Base-by-base conservation (phyloP, 2,888 invertebrate genomes). In the Boloria euphrosyne region DNA sequence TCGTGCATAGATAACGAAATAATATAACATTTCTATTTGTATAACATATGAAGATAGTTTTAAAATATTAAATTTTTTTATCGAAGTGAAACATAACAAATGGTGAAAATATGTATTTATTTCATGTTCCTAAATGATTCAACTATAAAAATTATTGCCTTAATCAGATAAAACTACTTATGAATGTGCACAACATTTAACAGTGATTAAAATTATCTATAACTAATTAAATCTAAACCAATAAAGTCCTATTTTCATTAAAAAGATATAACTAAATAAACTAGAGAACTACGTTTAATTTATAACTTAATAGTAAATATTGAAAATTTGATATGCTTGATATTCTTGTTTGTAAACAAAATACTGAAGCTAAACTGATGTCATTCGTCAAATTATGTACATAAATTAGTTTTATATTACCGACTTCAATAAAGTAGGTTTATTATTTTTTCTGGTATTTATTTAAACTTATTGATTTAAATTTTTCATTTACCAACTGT, bases 141-240 rank as follows among this genome's bases (percentile, higher is more conserved):
- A 71, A 71, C 70, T 73, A 71, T 66, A 70, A 88, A 89, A 89
- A 89, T 86, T 87, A 90, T 90, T 88, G 85, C 84, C 85, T 84
- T 87, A 88, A 84, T 85, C 74, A 83, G 82, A 85, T 80, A 78
- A 83, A 77, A 78, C 87, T 88, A 89, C 83, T 84, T 85, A 86
- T 80, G 82, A 89, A 88, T 81, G 92, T 92, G 92, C 92, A 91
- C 90, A 89, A 92, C 92, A 91, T 91, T 91, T 90, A 92, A 92
- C 92, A 92, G 92, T 92, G 92, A 89, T 87, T 86, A 86, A 89
- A 90, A 84, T 87, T 87, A 88, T 83, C 82, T 88, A 86, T 72
- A 71, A 80, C 86, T 87, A 88, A 83, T 82, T 83, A 80, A 68
- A 73, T 76, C 83, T 88, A 89, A 84, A 86, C 78, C 85, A 87